A percentile compares a stretch with the other conserved stretches of the same genome.
Conservation (phyloP, 2,888 invertebrate species). For the Pegoplata infirma region DNA sequence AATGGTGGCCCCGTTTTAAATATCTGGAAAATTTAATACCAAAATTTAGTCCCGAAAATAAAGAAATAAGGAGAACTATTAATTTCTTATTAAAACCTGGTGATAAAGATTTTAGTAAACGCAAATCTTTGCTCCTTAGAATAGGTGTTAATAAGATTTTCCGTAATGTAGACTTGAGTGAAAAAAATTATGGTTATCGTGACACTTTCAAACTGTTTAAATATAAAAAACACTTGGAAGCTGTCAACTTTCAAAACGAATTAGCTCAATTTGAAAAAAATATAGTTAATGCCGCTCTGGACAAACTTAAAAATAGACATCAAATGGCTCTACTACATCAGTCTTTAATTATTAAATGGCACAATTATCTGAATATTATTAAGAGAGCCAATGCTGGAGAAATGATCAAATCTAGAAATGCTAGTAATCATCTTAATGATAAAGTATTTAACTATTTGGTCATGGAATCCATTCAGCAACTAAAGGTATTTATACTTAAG, state of each 20-base stretch:
- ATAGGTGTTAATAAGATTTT: constrained; percentile 7
- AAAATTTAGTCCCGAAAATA: constrained; percentile 12
- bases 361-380: constrained; percentile 1
- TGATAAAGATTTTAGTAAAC: not conserved
- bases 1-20: constrained; percentile 39
- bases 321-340: constrained; percentile 27
- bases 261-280: not conserved
- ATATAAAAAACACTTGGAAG: constrained; percentile 38
- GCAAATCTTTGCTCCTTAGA: not conserved
- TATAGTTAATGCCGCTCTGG: not conserved
- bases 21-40: constrained; percentile 38
- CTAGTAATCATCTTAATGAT: not conserved
- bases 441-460: constrained; percentile 40
- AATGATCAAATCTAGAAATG: not conserved
- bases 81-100: constrained; percentile 6
- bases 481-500: no score
- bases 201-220: constrained; percentile 32
- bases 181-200: constrained; percentile 30
- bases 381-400: not conserved
- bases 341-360: constrained; percentile 33
- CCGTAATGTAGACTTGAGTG: constrained; percentile 16
- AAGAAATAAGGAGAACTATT: constrained; percentile 10
- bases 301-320: constrained; percentile 8
- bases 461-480: constrained; percentile 28
- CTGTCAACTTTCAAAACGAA: constrained; percentile 25